phyloP scores from a whole-genome alignment of 2,888 invertebrate genomes.

The Lasioglossum calceatum region DNA sequence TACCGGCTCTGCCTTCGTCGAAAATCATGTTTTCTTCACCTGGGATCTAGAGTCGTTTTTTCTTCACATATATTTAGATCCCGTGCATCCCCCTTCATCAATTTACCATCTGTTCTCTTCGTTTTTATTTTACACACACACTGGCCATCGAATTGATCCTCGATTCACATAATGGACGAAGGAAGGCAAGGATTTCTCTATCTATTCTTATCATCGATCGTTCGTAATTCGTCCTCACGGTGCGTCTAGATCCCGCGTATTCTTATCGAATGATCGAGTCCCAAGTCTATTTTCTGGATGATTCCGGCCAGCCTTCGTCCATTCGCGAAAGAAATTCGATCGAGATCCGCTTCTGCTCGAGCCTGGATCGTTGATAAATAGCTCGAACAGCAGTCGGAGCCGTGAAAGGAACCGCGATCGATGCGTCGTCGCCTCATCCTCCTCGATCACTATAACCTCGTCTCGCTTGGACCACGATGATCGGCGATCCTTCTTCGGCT shows the following conservation, averaged over 20 bases:
- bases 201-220: background rate
- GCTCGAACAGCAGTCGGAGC: conserved; percentile 28
- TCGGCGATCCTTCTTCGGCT: background rate
- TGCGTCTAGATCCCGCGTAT: background rate
- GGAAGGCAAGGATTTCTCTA: conserved; percentile 40
- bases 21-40: conserved; percentile 13
- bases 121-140: conserved; percentile 19
- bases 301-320: conserved; percentile 54
- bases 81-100: conserved; percentile 49
- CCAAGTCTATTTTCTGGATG: background rate
- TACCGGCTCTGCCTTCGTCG: conserved; percentile 64
- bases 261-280: background rate
- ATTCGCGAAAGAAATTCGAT: conserved; percentile 32
- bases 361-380: conserved; percentile 3
- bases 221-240: background rate
- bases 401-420: conserved; percentile 12
- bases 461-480: background rate
- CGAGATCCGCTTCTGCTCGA: conserved; percentile 14
- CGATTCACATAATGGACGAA: conserved; percentile 55
- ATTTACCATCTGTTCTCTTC: conserved; percentile 5
- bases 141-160: conserved; percentile 31
- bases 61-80: conserved; percentile 52
- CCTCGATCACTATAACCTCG: background rate
- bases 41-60: conserved; percentile 60
- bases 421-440: background rate